Evolutionary conservation across 2,113 vertebrate genomes (phyloP).

Genomic region (Solea senegalensis): DNA sequence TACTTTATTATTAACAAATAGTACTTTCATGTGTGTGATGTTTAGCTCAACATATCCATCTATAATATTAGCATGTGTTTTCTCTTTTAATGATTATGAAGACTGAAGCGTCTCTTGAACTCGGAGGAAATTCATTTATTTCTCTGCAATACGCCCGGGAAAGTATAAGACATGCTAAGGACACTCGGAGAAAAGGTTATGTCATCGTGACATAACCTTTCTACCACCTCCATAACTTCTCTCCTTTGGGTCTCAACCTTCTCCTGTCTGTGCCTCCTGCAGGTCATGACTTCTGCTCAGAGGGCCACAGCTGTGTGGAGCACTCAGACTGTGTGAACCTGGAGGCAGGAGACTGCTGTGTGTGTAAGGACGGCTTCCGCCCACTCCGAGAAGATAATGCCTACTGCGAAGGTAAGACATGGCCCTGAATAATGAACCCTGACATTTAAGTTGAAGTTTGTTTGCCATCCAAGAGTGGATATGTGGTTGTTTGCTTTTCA

Average conservation of each 20-base stretch:
- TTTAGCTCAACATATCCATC: not conserved
- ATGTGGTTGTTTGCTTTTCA: not conserved
- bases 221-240: slow-evolving; percentile 16
- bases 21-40: not conserved
- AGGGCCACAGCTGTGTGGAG: slow-evolving; percentile 90
- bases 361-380: slow-evolving; percentile 92
- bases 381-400: slow-evolving; percentile 93
- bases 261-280: slow-evolving; percentile 21
- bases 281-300: slow-evolving; percentile 97
- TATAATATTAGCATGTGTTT: not conserved
- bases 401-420: slow-evolving; percentile 93
- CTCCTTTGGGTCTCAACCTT: slow-evolving; percentile 45
- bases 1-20: too few relatives aligned
- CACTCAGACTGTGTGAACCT: slow-evolving; percentile 94
- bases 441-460: slow-evolving; percentile 21
- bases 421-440: slow-evolving; percentile 21
- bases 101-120: not conserved
- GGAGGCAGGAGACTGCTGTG: slow-evolving; percentile 90
- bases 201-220: slow-evolving; percentile 20
- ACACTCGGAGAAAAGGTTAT: slow-evolving; percentile 8
- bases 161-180: not conserved
- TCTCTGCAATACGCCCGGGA: not conserved
- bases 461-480: slow-evolving; percentile 7
- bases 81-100: not conserved
- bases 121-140: slow-evolving; percentile 9